phyloP scores from a whole-genome alignment of 1,140 invertebrate genomes.

The Drosophila dunni region DNA sequence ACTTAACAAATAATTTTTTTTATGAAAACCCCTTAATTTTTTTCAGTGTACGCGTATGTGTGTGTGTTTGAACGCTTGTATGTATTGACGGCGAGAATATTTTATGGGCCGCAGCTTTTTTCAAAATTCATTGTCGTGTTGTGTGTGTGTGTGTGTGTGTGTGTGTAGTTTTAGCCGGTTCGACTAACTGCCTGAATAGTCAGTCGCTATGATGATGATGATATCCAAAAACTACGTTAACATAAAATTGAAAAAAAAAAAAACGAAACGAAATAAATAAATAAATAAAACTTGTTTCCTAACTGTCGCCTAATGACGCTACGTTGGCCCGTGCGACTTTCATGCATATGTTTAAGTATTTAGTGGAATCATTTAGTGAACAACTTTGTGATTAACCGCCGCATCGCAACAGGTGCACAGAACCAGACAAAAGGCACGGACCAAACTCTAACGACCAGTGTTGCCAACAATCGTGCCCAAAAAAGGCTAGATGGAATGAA shows the following conservation, averaged over 20 bases:
- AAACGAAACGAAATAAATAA: no score
- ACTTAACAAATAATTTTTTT: no score
- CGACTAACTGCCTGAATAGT: conserved; percentile 31
- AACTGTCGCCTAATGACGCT: conserved; percentile 49
- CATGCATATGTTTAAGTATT: conserved; percentile 40
- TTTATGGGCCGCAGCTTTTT: conserved; percentile 40
- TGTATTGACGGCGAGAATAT: conserved; percentile 44
- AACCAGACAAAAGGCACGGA: background rate
- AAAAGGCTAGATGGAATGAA: no score
- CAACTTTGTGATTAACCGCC: conserved; percentile 21
- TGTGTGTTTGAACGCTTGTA: conserved; percentile 34
- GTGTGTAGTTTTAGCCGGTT: conserved; percentile 16
- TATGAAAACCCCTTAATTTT: no score
- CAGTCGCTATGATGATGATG: conserved; percentile 22
- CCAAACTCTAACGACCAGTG: no score
- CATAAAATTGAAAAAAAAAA: no score
- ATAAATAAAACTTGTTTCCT: conserved; percentile 44
- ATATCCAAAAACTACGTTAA: background rate
- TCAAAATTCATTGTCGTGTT: conserved; percentile 30
- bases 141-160: conserved; percentile 5
- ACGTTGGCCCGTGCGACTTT: conserved; percentile 45
- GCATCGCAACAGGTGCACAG: conserved; percentile 35
- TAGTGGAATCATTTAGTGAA: conserved; percentile 40
- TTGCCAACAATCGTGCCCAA: no score
- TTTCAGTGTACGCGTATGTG: background rate